Conservation (phyloP, 2,113 vertebrate genomes). For the Saccopteryx leptura region DNA sequence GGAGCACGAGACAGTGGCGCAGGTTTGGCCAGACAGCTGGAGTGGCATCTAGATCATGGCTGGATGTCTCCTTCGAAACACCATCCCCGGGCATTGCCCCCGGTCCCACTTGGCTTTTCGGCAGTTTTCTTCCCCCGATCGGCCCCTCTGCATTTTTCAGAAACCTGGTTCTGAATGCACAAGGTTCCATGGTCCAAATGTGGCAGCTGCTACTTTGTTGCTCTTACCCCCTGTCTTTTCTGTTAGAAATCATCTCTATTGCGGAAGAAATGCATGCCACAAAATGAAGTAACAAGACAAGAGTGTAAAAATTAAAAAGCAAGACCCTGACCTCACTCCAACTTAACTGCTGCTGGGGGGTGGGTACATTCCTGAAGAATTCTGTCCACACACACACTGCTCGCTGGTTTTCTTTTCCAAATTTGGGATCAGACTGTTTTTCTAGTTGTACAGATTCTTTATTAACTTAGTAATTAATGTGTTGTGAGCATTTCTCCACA, state of each 20-base stretch:
- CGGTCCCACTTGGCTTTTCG: neutral
- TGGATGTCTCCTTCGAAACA: neutral
- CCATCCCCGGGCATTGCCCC: neutral
- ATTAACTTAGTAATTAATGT: neutral
- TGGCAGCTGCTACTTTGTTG: neutral
- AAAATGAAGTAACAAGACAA: neutral
- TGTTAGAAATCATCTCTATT: neutral
- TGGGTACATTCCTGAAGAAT: neutral
- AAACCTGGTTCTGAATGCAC: neutral
- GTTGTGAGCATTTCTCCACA: neutral
- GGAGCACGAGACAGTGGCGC: rapidly evolving
- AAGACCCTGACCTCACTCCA: neutral
- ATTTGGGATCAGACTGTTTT: neutral
- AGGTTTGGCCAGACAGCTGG: neutral
- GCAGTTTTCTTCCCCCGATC: neutral
- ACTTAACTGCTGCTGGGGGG: neutral
- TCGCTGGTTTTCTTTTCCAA: neutral
- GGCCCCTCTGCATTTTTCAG: neutral
- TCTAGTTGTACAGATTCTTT: neutral
- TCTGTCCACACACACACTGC: neutral
- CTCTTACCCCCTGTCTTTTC: neutral
- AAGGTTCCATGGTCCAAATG: neutral
- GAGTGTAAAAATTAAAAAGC: neutral
- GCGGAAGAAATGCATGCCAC: neutral
- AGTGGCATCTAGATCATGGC: rapidly evolving